phyloP scores from a whole-genome alignment of 2,797 vertebrate species.

The Falco cherrug region DNA sequence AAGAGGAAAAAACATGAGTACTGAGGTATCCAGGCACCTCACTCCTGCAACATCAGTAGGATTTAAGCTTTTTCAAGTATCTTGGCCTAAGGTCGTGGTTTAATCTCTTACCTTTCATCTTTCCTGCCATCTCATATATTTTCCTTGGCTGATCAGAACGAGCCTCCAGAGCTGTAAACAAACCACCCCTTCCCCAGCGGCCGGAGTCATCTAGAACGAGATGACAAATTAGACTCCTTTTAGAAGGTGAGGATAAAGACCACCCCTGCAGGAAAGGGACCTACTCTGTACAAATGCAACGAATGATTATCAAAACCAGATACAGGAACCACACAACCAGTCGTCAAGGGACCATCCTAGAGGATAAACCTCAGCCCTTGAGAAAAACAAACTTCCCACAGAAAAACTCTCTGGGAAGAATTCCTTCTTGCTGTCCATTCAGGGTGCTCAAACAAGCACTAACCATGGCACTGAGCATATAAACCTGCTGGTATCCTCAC shows the following conservation, averaged over 20 bases:
- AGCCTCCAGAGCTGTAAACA: constrained; percentile 89
- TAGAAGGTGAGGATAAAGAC: background rate
- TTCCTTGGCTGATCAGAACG: constrained; percentile 87
- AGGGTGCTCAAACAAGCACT: background rate
- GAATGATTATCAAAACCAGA: background rate
- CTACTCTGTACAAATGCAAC: background rate
- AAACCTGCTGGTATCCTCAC: background rate
- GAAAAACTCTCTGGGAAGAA: background rate
- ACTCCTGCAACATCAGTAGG: background rate
- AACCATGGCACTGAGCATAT: background rate
- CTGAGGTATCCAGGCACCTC: background rate
- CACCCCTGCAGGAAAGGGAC: background rate
- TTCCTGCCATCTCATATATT: constrained; percentile 88
- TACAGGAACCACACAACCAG: background rate
- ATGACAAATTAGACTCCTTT: background rate
- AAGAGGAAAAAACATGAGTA: background rate
- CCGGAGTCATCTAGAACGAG: constrained; percentile 88
- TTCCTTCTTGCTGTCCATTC: background rate
- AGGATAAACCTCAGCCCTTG: background rate
- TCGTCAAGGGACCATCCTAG: background rate
- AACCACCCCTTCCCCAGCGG: constrained; percentile 88
- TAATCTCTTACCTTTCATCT: constrained; percentile 87
- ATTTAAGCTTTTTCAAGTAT: background rate
- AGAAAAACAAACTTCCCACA: background rate
- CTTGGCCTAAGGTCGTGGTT: background rate